Conservation (phyloP, 1,140 invertebrate genomes). For the Neodiprion pinetum region DNA sequence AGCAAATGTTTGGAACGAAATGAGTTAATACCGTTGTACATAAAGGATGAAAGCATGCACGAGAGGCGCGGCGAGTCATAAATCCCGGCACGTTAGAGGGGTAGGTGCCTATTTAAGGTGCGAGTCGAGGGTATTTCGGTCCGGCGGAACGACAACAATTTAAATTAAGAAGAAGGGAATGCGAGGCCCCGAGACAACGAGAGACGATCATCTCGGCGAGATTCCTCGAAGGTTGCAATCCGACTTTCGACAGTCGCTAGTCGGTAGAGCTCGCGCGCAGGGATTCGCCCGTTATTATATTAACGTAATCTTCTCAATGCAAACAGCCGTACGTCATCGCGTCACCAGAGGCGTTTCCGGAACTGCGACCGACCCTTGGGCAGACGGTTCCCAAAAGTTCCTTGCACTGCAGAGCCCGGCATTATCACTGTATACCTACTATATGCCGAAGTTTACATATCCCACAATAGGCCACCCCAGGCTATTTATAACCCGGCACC, state of each 20-base stretch:
- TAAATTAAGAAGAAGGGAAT: slow-evolving; percentile 2
- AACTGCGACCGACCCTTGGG: not conserved
- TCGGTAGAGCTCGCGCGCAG: slow-evolving; percentile 34
- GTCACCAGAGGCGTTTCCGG: slow-evolving; percentile 25
- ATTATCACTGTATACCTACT: not conserved
- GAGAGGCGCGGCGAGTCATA: too few relatives aligned
- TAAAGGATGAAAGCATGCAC: too few relatives aligned
- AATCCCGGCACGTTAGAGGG: too few relatives aligned
- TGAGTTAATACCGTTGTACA: too few relatives aligned
- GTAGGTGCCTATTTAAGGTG: not conserved
- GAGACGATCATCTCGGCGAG: not conserved
- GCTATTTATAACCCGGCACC: slow-evolving; percentile 48
- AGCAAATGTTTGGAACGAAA: too few relatives aligned
- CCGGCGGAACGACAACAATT: not conserved
- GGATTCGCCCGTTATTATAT: slow-evolving; percentile 32
- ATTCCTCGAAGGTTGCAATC: not conserved
- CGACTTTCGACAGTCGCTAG: not conserved
- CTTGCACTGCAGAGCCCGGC: slow-evolving; percentile 14
- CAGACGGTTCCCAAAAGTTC: slow-evolving; percentile 13
- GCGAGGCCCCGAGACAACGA: not conserved
- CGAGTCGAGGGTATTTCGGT: not conserved
- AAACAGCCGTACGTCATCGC: slow-evolving; percentile 43
- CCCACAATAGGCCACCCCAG: slow-evolving; percentile 40
- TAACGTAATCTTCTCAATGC: slow-evolving; percentile 38
- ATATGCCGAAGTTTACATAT: slow-evolving; percentile 35